Evolutionary conservation across 2,888 invertebrate species (phyloP), one percentile per base, ranked within the genome.

Genomic region (Bugulina stolonifera): DNA sequence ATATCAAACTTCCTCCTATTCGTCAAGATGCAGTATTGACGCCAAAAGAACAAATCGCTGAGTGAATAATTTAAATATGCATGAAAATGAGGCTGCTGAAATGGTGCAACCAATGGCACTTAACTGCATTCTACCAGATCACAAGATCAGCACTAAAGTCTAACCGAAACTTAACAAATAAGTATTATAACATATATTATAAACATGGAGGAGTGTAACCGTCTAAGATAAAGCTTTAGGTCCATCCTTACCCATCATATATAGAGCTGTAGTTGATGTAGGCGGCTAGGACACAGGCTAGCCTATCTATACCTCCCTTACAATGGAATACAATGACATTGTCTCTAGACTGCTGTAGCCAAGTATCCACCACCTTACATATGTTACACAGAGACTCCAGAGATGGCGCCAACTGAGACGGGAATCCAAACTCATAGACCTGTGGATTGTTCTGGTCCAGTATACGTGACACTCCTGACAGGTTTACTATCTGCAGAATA

Each of bases 191-290:
- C n/a, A n/a, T n/a, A n/a, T n/a, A n/a, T n/a, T n/a, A n/a, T n/a
- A n/a, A n/a, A n/a, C n/a, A n/a, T n/a, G n/a, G n/a, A n/a, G n/a
- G n/a, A n/a, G n/a, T n/a, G n/a, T n/a, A n/a, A n/a, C n/a, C n/a
- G n/a, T n/a, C n/a, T n/a, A n/a, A n/a, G n/a, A n/a, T n/a, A n/a
- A n/a, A n/a, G n/a, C n/a, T n/a, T n/a, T n/a, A n/a, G n/a, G n/a
- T n/a, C n/a, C 22, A 43, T 25, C 54, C 78, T 72, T 73, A 83
- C 83, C 82, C 86, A 72, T 93, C 93, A 86, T 94, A 94, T 80
- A 95, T 94, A 81, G 91, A 92, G 77, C 93, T 92, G 87, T 94
- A 95, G 86, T 94, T 92, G 91, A 94, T 92, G 86, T 93, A 94
- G 22, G 94, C 93, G 29, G 93, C 92, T 75, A 94, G 91, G 76